Base-by-base conservation (phyloP, 2,888 invertebrate species). In the Unio delphinus region DNA sequence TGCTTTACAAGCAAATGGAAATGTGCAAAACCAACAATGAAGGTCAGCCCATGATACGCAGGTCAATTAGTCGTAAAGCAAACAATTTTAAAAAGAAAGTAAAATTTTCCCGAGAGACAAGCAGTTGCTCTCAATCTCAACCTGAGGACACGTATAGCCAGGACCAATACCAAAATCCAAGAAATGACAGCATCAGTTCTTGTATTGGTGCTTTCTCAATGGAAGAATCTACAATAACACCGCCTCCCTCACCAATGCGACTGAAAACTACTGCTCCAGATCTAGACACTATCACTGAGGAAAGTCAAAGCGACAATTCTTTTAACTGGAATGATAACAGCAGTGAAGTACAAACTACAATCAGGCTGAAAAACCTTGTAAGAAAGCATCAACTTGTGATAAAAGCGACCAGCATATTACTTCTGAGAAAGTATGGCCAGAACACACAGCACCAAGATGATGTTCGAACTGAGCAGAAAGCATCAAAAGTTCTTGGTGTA, bases 391-490 rank as follows among this genome's bases (percentile, higher is more conserved):
- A 86, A 67, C 76, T 86, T 23, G 87, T 86, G 8, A 78, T 87
- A 30, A 84, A 84, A 75, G 87, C 87, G 3, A 87, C 89, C 30
- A 86, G 85, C 69, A 82, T 88, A 55, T 72, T 88, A 65, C 78
- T 87, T 1, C 78, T 82, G 69, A 80, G 80, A 58, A 80, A 82
- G n/a, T 79, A 57, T 3, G 34, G 45, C 57, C 68, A 73, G 15
- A 69, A 74, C 18, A 61, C 72, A 63, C 74, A 74, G 55, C 73
- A 77, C 30, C 75, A 75, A 68, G 75, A 83, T 66, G 80, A 83
- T 60, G 90, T 97, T 67, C 92, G 95, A 6, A 92, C 96, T 67
- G 97, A 98, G 89, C 97, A 98, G 88, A 98, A 98, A 90, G 98
- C 98, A 0, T 97, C 98, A 18, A 97, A 98, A 91, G 98, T 90